Evolutionary conservation across 2,113 vertebrate genomes (phyloP).

Genomic region (Spea bombifrons): DNA sequence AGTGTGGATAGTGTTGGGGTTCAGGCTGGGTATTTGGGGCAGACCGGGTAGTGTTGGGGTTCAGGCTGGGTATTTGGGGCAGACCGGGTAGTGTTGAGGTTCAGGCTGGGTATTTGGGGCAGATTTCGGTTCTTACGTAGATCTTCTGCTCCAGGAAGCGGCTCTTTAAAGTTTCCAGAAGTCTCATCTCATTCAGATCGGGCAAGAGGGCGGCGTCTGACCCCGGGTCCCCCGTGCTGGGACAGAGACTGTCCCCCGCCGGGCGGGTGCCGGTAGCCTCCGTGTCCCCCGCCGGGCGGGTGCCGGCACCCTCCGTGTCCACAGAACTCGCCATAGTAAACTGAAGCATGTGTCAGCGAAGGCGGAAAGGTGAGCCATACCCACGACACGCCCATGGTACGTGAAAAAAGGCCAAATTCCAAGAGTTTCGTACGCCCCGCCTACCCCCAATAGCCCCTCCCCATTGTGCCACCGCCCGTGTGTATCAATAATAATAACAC

Average conservation of each 20-base stretch:
- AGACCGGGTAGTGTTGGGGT: no score
- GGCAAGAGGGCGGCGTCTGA: constrained; percentile 59
- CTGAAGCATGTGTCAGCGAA: background rate
- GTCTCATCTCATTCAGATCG: constrained; percentile 59
- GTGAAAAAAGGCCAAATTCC: background rate
- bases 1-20: background rate
- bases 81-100: background rate
- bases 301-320: background rate
- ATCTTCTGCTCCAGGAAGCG: constrained; percentile 31
- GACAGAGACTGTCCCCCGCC: background rate
- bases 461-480: no score
- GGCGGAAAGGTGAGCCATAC: background rate
- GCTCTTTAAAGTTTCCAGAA: constrained; percentile 54
- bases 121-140: background rate
- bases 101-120: background rate
- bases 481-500: no score
- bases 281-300: background rate
- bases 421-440: no score
- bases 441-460: no score
- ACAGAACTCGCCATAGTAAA: background rate
- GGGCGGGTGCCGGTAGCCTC: no score
- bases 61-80: no score
- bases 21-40: background rate
- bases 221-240: no score
- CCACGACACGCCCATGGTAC: background rate